Conservation (phyloP, 2,113 vertebrate species). For the Chamaetylas fuelleborni region DNA sequence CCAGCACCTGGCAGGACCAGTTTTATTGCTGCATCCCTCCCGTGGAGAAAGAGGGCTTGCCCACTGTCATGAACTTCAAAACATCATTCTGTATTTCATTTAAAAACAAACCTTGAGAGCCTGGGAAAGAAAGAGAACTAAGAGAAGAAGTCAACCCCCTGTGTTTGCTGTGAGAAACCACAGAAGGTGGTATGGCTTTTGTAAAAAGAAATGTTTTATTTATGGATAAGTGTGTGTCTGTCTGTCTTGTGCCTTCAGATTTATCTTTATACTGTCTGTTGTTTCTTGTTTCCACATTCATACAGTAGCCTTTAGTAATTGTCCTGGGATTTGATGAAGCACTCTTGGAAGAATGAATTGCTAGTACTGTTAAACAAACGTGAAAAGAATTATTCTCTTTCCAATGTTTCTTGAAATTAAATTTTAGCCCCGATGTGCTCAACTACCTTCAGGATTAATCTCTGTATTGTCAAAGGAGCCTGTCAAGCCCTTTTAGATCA, state of each 20-base stretch:
- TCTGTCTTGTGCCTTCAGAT: not conserved
- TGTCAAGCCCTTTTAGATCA: not conserved
- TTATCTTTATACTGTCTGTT: not conserved
- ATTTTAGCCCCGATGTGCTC: not conserved
- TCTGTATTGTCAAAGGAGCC: not conserved
- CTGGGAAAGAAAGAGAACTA: not conserved
- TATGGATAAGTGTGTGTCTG: not conserved
- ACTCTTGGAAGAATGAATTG: not conserved
- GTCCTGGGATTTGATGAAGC: not conserved
- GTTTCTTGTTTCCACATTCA: not conserved
- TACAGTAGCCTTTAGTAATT: not conserved
- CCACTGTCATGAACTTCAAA: not conserved
- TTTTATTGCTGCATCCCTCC: not conserved
- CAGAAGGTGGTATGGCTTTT: not conserved
- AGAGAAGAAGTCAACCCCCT: not conserved
- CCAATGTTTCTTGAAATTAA: not conserved
- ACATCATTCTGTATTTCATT: not conserved
- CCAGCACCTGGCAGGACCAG: not conserved
- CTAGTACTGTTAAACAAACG: not conserved
- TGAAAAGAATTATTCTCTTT: not conserved
- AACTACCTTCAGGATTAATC: not conserved
- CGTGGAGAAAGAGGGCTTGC: not conserved
- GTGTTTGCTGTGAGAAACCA: not conserved
- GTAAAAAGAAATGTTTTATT: not conserved
- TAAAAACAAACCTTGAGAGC: not conserved